Conservation (phyloP, 2,888 invertebrate genomes). For the Sepioteuthis lessoniana region DNA sequence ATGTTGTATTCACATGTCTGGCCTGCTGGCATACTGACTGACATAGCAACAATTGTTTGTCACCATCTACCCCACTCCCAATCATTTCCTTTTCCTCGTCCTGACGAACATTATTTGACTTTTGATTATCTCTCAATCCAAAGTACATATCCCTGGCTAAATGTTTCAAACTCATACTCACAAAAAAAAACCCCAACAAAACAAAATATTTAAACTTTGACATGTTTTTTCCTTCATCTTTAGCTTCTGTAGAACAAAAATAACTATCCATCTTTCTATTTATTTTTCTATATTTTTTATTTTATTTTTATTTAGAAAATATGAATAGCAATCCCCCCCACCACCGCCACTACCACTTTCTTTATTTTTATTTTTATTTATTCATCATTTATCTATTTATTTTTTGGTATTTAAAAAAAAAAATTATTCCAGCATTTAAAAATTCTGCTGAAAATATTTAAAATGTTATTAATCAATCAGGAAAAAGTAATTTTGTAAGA, state of each 20-base stretch:
- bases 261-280: background rate
- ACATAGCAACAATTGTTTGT: background rate
- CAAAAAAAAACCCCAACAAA: background rate
- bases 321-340: background rate
- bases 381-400: no score
- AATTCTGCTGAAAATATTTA: background rate
- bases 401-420: no score
- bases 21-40: background rate
- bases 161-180: background rate
- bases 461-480: background rate
- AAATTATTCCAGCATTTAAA: background rate
- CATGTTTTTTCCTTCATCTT: background rate
- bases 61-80: background rate
- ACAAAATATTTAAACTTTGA: background rate
- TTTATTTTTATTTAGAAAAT: background rate
- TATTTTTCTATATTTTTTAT: background rate
- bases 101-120: background rate
- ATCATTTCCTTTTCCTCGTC: background rate
- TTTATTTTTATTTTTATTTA: no score
- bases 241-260: background rate
- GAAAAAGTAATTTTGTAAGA: background rate
- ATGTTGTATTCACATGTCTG: background rate
- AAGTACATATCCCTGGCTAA: background rate
- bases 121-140: background rate
- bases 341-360: no score